Percentiles rank a stretch among this genome's conserved stretches.
Evolutionary conservation across 2,888 invertebrate species (phyloP).

Genomic region (Charanyca ferruginea): DNA sequence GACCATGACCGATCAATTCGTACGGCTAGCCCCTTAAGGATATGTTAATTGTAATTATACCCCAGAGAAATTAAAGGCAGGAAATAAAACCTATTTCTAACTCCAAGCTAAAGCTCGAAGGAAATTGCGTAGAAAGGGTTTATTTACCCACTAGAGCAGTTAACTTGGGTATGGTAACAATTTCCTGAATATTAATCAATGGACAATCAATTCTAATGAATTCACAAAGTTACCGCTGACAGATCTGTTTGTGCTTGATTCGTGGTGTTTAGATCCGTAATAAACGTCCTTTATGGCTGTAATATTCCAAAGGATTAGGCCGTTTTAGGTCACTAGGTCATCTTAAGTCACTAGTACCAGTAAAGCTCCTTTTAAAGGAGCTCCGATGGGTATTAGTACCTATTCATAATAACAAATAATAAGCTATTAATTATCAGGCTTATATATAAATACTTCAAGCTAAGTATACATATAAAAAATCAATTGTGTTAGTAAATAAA

Average conservation of each 20-base stretch:
- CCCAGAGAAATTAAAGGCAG: neutral
- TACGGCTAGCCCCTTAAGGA: too few relatives aligned
- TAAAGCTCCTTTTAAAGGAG: too few relatives aligned
- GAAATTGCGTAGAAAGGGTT: neutral
- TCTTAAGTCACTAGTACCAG: too few relatives aligned
- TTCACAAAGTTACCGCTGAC: constrained; percentile 3
- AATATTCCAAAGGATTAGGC: neutral
- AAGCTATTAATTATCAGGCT: too few relatives aligned
- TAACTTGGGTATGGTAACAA: neutral
- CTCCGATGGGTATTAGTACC: too few relatives aligned
- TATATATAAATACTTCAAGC: too few relatives aligned
- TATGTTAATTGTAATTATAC: neutral
- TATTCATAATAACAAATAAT: too few relatives aligned
- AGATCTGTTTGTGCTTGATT: neutral
- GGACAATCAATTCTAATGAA: constrained; percentile 10
- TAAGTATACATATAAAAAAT: too few relatives aligned
- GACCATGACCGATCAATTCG: too few relatives aligned
- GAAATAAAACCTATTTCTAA: constrained; percentile 5
- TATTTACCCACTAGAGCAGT: neutral
- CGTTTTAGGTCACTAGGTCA: too few relatives aligned
- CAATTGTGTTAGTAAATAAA: too few relatives aligned
- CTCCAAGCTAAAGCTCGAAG: neutral
- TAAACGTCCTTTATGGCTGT: neutral
- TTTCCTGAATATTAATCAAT: constrained; percentile 11
- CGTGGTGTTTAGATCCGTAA: neutral